These are phyloP conservation scores for Nudaria mundana DNA, from an alignment of 2,888 invertebrate species.

Conservation along the genomic window DNA sequence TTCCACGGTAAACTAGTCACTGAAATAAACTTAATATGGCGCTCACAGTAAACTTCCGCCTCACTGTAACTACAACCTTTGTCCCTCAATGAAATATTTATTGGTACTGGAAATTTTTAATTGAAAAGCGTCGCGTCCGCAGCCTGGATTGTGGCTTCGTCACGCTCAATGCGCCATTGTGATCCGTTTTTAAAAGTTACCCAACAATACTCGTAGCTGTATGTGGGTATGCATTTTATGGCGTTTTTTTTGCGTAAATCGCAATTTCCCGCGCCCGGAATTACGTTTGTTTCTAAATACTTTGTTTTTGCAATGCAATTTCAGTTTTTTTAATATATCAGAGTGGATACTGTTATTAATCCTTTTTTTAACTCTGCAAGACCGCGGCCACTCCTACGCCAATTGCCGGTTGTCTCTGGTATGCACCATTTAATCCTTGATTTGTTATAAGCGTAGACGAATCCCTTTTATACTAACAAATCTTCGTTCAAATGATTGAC, in stretches of 20 bases:
- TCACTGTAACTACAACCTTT: slow-evolving; percentile 33
- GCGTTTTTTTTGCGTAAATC: slow-evolving; percentile 33
- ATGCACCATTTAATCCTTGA: neutral
- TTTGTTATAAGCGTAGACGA: too few species aligned
- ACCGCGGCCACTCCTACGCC: too few species aligned
- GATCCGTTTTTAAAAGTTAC: slow-evolving; percentile 52
- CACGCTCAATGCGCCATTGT: slow-evolving; percentile 35
- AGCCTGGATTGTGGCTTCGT: slow-evolving; percentile 25
- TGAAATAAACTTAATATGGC: too few species aligned
- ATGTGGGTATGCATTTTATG: slow-evolving; percentile 37
- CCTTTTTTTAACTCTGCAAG: slow-evolving; percentile 1
- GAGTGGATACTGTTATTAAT: slow-evolving; percentile 10
- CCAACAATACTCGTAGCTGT: slow-evolving; percentile 63
- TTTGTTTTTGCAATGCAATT: slow-evolving; percentile 18
- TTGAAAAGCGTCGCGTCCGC: slow-evolving; percentile 34
- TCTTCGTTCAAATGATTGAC: too few species aligned
- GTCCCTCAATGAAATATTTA: slow-evolving; percentile 35
- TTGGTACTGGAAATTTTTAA: slow-evolving; percentile 38
- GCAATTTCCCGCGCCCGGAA: slow-evolving; percentile 35
- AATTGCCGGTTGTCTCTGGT: too few species aligned
- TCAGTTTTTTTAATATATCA: too few species aligned
- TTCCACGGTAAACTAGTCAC: too few species aligned
- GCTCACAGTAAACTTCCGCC: slow-evolving; percentile 1
- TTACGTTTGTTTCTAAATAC: slow-evolving; percentile 15
- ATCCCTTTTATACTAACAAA: too few species aligned